Percentiles rank a stretch among this genome's conserved stretches.
Evolutionary conservation across 2,113 vertebrate genomes (phyloP).

Genomic region (Onychorhynchus coronatus): DNA sequence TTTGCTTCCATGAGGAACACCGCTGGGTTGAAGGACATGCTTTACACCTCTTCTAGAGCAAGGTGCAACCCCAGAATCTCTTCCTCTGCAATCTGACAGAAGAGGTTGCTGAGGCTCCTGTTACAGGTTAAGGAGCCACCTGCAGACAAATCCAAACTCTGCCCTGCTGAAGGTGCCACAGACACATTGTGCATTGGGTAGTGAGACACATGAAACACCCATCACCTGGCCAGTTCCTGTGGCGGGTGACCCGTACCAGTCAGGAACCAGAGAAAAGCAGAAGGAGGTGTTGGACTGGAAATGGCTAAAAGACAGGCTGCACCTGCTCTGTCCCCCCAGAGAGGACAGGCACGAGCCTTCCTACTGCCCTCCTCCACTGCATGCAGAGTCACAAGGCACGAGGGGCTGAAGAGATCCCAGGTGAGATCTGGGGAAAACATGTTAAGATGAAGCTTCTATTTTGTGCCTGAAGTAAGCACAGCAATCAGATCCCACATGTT

Average conservation of each 20-base stretch:
- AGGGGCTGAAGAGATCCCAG: neutral
- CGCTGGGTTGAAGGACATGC: fast-evolving
- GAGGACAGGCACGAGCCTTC: neutral
- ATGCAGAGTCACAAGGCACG: neutral
- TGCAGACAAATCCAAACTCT: neutral
- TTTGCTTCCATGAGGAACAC: neutral
- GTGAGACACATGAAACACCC: neutral
- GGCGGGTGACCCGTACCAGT: too few species aligned
- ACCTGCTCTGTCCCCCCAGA: neutral
- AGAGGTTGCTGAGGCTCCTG: neutral
- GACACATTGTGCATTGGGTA: neutral
- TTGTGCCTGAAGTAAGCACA: neutral
- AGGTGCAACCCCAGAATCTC: neutral
- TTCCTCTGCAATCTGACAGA: neutral
- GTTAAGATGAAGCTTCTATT: neutral
- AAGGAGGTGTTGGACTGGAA: neutral
- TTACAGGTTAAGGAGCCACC: neutral
- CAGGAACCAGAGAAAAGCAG: neutral
- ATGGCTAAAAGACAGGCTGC: fast-evolving
- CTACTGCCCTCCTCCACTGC: neutral
- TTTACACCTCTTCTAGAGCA: neutral
- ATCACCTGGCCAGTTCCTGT: too few species aligned
- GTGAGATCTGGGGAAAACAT: neutral
- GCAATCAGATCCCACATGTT: neutral
- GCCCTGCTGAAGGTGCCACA: neutral